Evolutionary conservation across 2,113 vertebrate species (phyloP).

Genomic region (Circaetus gallicus): DNA sequence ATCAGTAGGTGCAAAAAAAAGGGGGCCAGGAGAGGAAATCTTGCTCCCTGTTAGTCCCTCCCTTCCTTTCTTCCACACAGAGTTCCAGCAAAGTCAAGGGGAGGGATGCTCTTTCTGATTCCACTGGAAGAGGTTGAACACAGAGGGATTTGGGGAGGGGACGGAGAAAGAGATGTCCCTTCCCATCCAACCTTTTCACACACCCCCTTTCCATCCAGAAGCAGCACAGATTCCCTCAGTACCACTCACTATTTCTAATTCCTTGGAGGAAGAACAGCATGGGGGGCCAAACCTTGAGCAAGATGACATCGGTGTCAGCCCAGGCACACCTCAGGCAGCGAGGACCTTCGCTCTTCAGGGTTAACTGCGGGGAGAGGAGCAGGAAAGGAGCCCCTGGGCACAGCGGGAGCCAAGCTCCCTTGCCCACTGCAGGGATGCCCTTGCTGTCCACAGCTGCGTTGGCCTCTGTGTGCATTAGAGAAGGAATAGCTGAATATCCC

Average conservation of each 20-base stretch:
- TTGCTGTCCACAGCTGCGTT: background rate
- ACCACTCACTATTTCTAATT: background rate
- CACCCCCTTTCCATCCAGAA: background rate
- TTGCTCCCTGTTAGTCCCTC: fast-evolving
- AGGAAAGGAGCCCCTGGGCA: background rate
- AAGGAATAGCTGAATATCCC: background rate
- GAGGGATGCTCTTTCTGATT: background rate
- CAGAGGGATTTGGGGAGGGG: background rate
- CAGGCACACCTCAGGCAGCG: background rate
- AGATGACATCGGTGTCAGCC: background rate
- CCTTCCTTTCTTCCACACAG: background rate
- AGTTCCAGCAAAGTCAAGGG: background rate
- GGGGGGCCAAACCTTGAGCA: too few species aligned
- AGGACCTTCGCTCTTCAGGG: background rate
- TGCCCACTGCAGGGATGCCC: background rate
- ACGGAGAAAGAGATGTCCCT: background rate
- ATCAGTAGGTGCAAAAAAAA: background rate
- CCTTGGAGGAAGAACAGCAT: background rate
- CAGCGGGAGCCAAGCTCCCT: background rate
- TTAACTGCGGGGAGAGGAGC: background rate
- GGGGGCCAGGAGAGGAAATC: background rate
- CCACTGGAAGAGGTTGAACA: background rate
- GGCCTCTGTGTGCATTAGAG: background rate
- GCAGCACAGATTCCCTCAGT: background rate
- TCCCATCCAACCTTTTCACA: background rate